Evolutionary conservation across 1,140 invertebrate genomes (phyloP), one percentile per base, ranked within the genome.

Genomic region (Trichonephila clavipes): DNA sequence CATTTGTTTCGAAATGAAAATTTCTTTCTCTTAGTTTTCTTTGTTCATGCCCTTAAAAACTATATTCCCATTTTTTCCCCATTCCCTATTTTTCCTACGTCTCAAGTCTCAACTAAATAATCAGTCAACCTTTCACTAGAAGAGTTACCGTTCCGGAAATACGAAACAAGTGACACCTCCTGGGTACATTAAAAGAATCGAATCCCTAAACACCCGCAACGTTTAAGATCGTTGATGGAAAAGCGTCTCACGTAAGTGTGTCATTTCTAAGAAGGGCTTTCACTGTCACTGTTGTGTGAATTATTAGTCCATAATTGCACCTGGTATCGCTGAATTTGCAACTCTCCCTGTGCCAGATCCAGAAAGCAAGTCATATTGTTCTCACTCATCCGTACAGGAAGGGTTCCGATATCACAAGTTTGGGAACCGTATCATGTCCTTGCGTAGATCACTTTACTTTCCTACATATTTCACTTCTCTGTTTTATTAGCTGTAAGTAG

Each of bases 341-440:
- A 83, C 77, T 77, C 77, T 72, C 69, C 12, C 69, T 91, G 77
- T 77, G 72, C 89, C 61, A 87, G 40, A 92, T 85, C 90, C 83
- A 77, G 28, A 87, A 87, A 62, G 85, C 72, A 34, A 86, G 66
- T 72, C 91, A 87, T 92, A 92, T 92, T 92, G 91, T 92, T 92
- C 19, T 87, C 91, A 92, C 91, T 92, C 91, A 92, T 92, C 91
- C 91, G 91, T 85, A 77, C 72, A 77, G 72, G 28, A 77, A 77
- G 72, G 34, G 72, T 77, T 87, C 91, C 91, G 91, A 92, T 92
- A 83, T 92, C 91, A 86, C 91, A 90, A 59, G 24, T 81, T 90
- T 90, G 66, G 66, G 91, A 72, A 92, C 91, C 91, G 91, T 92
- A 85, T 85, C 90, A 92, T 92, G 90, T 92, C 91, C 91, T 92